Base-by-base conservation (phyloP, 2,888 invertebrate genomes). In the Phrixothrix hirtus region DNA sequence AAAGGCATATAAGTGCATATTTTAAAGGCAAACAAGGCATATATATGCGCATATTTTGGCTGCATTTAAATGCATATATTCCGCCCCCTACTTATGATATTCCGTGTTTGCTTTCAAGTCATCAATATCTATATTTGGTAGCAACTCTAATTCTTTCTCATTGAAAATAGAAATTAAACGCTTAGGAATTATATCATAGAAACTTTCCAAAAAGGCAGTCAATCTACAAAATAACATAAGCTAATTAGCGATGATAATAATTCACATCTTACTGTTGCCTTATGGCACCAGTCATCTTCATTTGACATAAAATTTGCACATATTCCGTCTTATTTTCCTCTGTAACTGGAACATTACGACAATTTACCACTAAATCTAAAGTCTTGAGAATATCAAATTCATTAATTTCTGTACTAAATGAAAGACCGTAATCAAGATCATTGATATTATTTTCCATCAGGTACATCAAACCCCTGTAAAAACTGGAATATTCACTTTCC, bases 211-310 rank as follows among this genome's bases (percentile, higher is more conserved):
- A 78, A 92, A 92, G 53, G 89, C 86, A 69, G 87, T 87, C 61
- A 94, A 79, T 67, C 86, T 86, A 62, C 39, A 72, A 72, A 60
- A n/a, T n/a, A n/a, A n/a, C n/a, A n/a, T n/a, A n/a, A n/a, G n/a
- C n/a, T n/a, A n/a, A n/a, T n/a, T n/a, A n/a, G n/a, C n/a, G n/a
- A n/a, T n/a, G n/a, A n/a, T n/a, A n/a, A n/a, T n/a, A n/a, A n/a
- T 9, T 16, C 10, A 34, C 27, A 42, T 29, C 43, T 78, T 73
- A 86, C 86, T 88, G 88, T 77, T 88, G 85, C 58, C 86, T 81
- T 68, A 92, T 92, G 49, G 91, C 89, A 68, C 92, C 91, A 37
- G 92, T 92, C 94, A 94, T 94, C 73, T 92, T 93, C 83, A 92
- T 88, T 76, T 93, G 92, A 74, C 93, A 94, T 1, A 93, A 91